Conservation (phyloP, 2,888 invertebrate genomes). For the Caenorhabditis afra region DNA sequence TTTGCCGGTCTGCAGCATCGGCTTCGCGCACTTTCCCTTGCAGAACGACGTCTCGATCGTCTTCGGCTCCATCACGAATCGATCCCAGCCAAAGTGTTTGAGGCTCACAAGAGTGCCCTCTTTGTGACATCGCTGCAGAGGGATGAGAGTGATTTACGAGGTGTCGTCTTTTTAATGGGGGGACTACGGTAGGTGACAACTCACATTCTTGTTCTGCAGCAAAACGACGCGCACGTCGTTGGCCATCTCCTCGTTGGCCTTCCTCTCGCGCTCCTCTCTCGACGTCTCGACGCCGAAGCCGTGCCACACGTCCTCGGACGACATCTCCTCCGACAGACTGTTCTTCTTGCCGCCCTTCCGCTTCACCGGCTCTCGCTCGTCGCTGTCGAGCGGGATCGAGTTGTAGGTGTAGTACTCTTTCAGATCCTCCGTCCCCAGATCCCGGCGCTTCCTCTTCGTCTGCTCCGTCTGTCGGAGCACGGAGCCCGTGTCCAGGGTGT, state of each 20-base stretch:
- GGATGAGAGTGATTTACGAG: conserved; percentile 17
- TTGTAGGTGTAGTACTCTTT: conserved; percentile 55
- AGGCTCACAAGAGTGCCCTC: conserved; percentile 51
- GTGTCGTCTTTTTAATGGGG: background rate
- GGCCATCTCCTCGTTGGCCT: conserved; percentile 47
- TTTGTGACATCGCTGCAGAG: conserved; percentile 58
- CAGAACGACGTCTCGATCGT: conserved; percentile 61
- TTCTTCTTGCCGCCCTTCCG: conserved; percentile 36
- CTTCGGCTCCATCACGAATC: conserved; percentile 52
- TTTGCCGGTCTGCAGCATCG: conserved; percentile 48
- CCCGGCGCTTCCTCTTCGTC: conserved; percentile 58
- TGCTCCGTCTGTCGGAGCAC: conserved; percentile 57
- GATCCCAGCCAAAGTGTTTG: conserved; percentile 59
- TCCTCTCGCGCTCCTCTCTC: conserved; percentile 51
- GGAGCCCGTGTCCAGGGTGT: conserved; percentile 60
- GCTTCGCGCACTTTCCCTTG: conserved; percentile 60
- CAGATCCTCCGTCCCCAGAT: conserved; percentile 42
- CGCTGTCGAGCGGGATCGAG: conserved; percentile 55
- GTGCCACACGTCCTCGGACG: conserved; percentile 63
- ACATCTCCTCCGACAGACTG: conserved; percentile 44
- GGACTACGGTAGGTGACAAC: conserved; percentile 23
- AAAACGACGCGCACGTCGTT: conserved; percentile 68
- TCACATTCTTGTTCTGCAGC: conserved; percentile 58
- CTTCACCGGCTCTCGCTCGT: conserved; percentile 29
- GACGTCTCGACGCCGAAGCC: conserved; percentile 65